Conservation (phyloP, 2,888 invertebrate genomes). For the Pediacus dermestoides region DNA sequence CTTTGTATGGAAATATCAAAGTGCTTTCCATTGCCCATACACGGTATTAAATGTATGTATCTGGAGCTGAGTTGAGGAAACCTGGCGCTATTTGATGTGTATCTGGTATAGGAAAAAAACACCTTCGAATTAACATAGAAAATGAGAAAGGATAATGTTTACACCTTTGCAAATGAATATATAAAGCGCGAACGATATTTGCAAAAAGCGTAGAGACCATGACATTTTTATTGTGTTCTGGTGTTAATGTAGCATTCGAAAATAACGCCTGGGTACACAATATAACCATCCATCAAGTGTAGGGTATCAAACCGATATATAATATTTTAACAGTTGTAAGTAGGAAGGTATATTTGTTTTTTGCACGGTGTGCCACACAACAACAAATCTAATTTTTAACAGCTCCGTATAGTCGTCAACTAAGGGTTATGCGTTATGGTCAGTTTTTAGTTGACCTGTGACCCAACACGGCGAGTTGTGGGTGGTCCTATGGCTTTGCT, state of each 20-base stretch:
- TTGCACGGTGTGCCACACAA: slow-evolving; percentile 24
- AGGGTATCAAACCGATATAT: no score
- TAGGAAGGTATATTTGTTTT: no score
- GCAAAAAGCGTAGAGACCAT: slow-evolving; percentile 16
- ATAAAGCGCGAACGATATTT: slow-evolving; percentile 6
- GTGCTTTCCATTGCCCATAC: slow-evolving; percentile 1
- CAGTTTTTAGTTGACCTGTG: slow-evolving; percentile 28
- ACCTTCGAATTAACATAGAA: slow-evolving; percentile 1
- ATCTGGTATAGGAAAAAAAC: background rate
- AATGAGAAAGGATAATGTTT: slow-evolving; percentile 7
- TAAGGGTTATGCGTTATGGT: slow-evolving; percentile 24
- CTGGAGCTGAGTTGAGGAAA: background rate
- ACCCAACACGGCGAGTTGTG: slow-evolving; percentile 22
- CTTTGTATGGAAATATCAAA: slow-evolving; percentile 1
- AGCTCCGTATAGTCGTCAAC: slow-evolving; percentile 23
- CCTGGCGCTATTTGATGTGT: no score
- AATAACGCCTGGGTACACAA: slow-evolving; percentile 21
- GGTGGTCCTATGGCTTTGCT: slow-evolving; percentile 32
- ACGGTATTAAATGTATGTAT: background rate
- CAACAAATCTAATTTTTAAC: slow-evolving; percentile 29
- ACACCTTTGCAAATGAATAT: slow-evolving; percentile 8
- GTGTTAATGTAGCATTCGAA: slow-evolving; percentile 30
- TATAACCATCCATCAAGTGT: no score
- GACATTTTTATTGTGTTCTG: slow-evolving; percentile 27
- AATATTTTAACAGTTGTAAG: no score